phyloP scores from a whole-genome alignment of 2,113 vertebrate genomes.

The Seriola dumerili region DNA sequence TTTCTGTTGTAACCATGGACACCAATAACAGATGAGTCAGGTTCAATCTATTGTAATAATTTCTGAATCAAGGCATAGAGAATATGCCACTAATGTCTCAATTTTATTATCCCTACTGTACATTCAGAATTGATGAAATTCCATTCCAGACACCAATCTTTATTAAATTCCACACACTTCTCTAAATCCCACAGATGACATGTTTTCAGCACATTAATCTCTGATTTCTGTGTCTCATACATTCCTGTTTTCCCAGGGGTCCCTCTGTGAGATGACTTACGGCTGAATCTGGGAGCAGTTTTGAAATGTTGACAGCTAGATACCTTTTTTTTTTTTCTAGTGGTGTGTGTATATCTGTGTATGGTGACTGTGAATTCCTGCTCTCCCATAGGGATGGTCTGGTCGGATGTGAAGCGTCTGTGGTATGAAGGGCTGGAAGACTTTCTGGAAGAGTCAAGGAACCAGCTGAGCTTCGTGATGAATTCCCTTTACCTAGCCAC shows the following conservation, averaged over 20 bases:
- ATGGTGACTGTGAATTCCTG: constrained; percentile 42
- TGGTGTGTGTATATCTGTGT: not conserved
- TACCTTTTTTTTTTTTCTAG: not conserved
- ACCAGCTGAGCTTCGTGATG: constrained; percentile 99
- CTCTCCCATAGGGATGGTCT: constrained; percentile 93
- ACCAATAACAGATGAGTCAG: not conserved
- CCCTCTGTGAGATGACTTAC: constrained; percentile 40
- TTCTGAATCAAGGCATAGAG: constrained; percentile 1
- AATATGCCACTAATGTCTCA: not conserved
- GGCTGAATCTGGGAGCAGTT: constrained; percentile 43
- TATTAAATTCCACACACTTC: constrained; percentile 50
- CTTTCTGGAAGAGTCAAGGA: constrained; percentile 97
- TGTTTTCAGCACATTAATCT: constrained; percentile 52
- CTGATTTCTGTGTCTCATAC: constrained; percentile 8
- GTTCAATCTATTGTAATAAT: not conserved
- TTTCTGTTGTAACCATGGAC: constrained; percentile 22
- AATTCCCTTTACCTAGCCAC: constrained; percentile 98
- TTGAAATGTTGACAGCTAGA: constrained; percentile 36
- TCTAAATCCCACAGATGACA: constrained; percentile 48
- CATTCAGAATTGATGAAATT: constrained; percentile 2
- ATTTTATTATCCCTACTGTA: not conserved
- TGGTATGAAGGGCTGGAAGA: constrained; percentile 99
- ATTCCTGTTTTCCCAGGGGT: constrained; percentile 33
- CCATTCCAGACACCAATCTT: constrained; percentile 20
- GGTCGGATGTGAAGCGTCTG: constrained; percentile 97